phyloP scores from a whole-genome alignment of 2,113 vertebrate genomes.

The Onychostruthus taczanowskii region DNA sequence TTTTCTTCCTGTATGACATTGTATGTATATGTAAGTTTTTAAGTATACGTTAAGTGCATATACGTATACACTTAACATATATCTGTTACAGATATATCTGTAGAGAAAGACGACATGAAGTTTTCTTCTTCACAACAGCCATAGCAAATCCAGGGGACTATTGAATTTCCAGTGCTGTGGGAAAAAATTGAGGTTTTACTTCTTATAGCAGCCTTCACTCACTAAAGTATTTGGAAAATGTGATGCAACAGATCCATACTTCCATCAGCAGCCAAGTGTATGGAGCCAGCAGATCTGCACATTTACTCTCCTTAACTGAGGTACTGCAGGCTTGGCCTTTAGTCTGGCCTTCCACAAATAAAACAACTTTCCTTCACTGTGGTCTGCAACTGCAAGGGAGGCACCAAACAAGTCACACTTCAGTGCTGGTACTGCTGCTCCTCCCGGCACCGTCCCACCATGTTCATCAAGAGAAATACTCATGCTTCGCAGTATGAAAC shows the following conservation, averaged over 20 bases:
- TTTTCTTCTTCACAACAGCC: background rate
- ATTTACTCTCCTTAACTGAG: background rate
- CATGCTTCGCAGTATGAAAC: background rate
- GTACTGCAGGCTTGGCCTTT: background rate
- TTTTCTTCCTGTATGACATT: background rate
- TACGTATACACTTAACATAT: background rate
- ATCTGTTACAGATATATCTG: background rate
- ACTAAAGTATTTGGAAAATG: background rate
- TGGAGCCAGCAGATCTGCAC: background rate
- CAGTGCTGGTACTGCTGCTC: rapidly evolving
- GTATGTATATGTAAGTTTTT: background rate
- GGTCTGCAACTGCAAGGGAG: background rate
- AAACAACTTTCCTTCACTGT: background rate
- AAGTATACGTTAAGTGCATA: background rate
- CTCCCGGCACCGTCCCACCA: background rate
- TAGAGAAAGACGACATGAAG: background rate
- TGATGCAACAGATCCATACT: background rate
- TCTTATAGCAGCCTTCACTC: background rate
- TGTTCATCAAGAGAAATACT: background rate
- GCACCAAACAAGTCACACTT: background rate
- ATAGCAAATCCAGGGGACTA: background rate
- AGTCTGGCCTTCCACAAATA: background rate
- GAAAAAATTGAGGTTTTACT: background rate
- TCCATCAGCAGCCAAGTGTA: background rate
- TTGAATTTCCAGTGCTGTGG: background rate